A percentile compares a stretch with the other conserved stretches of the same genome.
Evolutionary conservation across 1,140 invertebrate species (phyloP).

Genomic region (Drosophila funebris): DNA sequence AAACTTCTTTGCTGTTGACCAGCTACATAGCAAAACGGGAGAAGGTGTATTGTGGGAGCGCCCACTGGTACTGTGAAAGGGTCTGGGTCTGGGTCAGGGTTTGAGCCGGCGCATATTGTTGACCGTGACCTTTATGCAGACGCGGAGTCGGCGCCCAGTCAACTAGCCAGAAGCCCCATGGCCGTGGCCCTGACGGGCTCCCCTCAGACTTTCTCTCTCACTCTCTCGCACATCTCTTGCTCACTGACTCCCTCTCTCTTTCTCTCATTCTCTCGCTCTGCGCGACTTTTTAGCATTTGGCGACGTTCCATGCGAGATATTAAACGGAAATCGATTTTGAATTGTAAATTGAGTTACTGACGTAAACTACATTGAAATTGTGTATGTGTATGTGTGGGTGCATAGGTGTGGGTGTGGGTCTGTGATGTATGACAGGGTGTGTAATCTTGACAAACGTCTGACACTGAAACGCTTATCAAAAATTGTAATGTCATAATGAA

Average conservation of each 20-base stretch:
- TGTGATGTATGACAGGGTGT: not conserved
- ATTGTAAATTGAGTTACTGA: conserved; percentile 69
- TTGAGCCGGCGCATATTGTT: conserved; percentile 17
- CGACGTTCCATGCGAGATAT: conserved; percentile 56
- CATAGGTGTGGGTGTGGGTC: not conserved
- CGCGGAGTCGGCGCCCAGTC: conserved; percentile 70
- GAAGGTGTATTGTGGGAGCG: not conserved
- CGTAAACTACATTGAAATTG: conserved; percentile 21
- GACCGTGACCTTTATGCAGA: conserved; percentile 74
- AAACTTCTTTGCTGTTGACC: conserved; percentile 7
- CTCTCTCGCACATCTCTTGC: not conserved
- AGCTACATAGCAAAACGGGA: not conserved
- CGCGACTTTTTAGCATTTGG: conserved; percentile 39
- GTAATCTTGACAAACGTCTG: conserved; percentile 18
- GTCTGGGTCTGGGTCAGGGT: conserved; percentile 36
- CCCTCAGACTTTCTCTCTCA: not conserved
- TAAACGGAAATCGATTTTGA: conserved; percentile 76
- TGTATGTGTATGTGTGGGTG: not conserved
- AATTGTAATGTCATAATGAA: conserved; percentile 28
- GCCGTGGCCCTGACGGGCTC: conserved; percentile 34
- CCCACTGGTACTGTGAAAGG: not conserved
- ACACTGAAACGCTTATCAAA: conserved; percentile 20
- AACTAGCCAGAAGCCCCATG: conserved; percentile 40
- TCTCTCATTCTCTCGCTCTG: not conserved
- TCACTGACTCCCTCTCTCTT: not conserved